Evolutionary conservation across 2,888 invertebrate genomes (phyloP), one percentile per base, ranked within the genome.

Genomic region (Congeria kusceri): DNA sequence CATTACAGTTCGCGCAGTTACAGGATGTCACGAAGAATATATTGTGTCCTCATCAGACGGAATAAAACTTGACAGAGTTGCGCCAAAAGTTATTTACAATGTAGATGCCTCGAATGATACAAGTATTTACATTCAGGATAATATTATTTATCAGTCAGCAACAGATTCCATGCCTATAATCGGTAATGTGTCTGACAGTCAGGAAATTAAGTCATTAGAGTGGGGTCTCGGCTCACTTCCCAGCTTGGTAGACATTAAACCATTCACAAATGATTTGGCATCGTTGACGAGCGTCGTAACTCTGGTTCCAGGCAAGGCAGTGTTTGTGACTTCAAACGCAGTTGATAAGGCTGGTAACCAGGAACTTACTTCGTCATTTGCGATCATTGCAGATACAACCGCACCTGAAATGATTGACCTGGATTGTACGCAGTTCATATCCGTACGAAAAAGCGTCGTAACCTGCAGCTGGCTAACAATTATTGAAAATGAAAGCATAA

Each of bases 31-130:
- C 39, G 85, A 86, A 18, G 77, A 85, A 25, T 86, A 81, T 61
- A 87, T 88, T 28, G 69, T 87, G 3, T 86, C 90, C 3, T 78
- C 85, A 0, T 89, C 90, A 7, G 86, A 88, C 67, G 90, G 90
- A n/a, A 79, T 88, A 44, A 84, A 75, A 1, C 49, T 87, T 1
- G 89, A 89, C 56, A 78, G 82, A 27, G 76, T 59, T 44, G 65
- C 81, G 13, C 88, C 88, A n/a, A 46, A 44, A 1, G 66, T 86
- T 27, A 29, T 44, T 18, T 77, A 73, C 28, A 53, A 76, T 7
- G 69, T 59, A 23, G 57, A 66, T 15, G 53, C 53, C 18, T 49
- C 44, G 9, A 73, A 67, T 23, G 80, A 81, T 28, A 75, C 76
- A 1, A 32, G 47, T 11, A 62, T 64, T 3, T 25, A 58, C 20